Conservation (phyloP, 1,140 invertebrate species). For the Calephelis nemesis region DNA sequence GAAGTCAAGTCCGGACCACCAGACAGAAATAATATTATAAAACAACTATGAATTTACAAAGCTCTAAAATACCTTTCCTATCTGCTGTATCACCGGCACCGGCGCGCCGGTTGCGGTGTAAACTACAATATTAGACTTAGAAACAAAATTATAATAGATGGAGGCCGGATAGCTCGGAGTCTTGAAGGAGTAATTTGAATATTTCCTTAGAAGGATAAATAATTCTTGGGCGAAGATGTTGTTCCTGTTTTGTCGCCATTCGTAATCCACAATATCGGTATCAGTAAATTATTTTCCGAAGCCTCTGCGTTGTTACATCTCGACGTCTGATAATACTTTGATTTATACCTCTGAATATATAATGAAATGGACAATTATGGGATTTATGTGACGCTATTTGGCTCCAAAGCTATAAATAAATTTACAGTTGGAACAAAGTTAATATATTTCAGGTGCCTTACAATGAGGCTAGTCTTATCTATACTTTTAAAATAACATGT, state of each 20-base stretch:
- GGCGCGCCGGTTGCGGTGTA: not conserved
- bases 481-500: not conserved
- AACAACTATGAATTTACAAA: not conserved
- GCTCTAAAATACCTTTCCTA: constrained; percentile 3
- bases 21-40: too few species aligned
- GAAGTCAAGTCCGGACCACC: too few species aligned
- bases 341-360: constrained; percentile 74
- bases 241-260: constrained; percentile 47
- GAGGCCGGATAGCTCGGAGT: constrained; percentile 1
- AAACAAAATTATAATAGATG: constrained; percentile 15
- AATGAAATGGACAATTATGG: constrained; percentile 73
- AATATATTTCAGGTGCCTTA: constrained; percentile 49
- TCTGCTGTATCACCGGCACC: not conserved
- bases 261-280: constrained; percentile 60
- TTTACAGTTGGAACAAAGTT: constrained; percentile 59
- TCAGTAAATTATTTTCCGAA: constrained; percentile 68
- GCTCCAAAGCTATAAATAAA: constrained; percentile 63
- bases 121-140: constrained; percentile 10
- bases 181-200: constrained; percentile 27
- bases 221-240: constrained; percentile 37
- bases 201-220: constrained; percentile 37
- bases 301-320: constrained; percentile 60
- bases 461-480: constrained; percentile 5
- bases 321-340: constrained; percentile 66
- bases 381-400: constrained; percentile 69